phyloP scores from a whole-genome alignment of 1,140 invertebrate genomes.

The Euura lappo region DNA sequence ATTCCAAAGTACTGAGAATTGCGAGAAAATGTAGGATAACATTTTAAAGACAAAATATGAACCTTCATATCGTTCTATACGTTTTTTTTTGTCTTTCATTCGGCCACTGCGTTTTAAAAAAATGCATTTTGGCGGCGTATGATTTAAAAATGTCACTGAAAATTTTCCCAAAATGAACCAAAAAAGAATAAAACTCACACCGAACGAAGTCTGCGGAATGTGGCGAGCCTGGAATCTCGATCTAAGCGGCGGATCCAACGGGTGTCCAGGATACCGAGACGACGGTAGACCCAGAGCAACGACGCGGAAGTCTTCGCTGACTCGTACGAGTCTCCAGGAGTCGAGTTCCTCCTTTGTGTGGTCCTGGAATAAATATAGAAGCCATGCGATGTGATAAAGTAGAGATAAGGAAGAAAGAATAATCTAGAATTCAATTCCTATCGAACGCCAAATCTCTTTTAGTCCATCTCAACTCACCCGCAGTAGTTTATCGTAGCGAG shows the following conservation, averaged over 20 bases:
- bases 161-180: too few relatives aligned
- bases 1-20: too few relatives aligned
- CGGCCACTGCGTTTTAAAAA: too few relatives aligned
- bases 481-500: slow-evolving; percentile 89
- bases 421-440: slow-evolving; percentile 9
- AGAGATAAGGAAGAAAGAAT: too few relatives aligned
- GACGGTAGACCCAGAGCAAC: slow-evolving; percentile 89
- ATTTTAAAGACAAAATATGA: too few relatives aligned
- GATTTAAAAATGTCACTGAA: neutral
- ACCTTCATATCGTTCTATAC: too few relatives aligned
- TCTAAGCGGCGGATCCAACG: slow-evolving; percentile 92
- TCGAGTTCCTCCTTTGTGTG: slow-evolving; percentile 81
- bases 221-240: slow-evolving; percentile 94
- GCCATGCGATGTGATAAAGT: slow-evolving; percentile 34
- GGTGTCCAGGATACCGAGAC: slow-evolving; percentile 87
- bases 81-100: too few relatives aligned
- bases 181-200: slow-evolving; percentile 58
- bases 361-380: slow-evolving; percentile 61
- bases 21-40: too few relatives aligned
- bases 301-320: slow-evolving; percentile 90
- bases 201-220: slow-evolving; percentile 68
- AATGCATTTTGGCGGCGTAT: neutral
- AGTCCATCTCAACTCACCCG: slow-evolving; percentile 62
- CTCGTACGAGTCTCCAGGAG: slow-evolving; percentile 85
- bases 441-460: slow-evolving; percentile 1